Evolutionary conservation across 2,797 vertebrate genomes (phyloP), one percentile per base, ranked within the genome.

Genomic region (Buphagus erythrorhynchus): DNA sequence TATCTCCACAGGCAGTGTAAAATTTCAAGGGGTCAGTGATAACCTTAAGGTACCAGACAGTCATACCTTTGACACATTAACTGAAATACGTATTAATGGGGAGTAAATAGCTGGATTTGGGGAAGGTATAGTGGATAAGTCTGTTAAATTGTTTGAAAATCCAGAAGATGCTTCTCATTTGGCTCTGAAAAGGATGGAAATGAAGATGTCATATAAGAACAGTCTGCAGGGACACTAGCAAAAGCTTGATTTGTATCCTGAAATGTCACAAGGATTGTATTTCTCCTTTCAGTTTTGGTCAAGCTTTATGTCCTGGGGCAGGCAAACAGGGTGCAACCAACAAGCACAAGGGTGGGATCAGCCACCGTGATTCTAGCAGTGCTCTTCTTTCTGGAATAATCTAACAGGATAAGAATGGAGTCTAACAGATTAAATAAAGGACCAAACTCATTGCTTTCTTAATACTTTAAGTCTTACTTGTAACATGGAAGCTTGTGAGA

Each of bases 381-480:
- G 28, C 3, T 63, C 68, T 65, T 42, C 57, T 24, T 28, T 11
- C 33, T 72, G 90, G 62, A 95, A 96, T 86, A 68, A 88, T 94
- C 66, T 69, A 80, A 88, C 77, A 25, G 59, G 88, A 93, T 93
- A 96, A 97, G 86, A 94, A 96, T 68, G 91, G 82, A 96, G 88
- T 86, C 65, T 75, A 95, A 75, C 33, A 93, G 67, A 96, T 95
- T 93, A 95, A 96, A 96, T 93, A 91, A 96, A 97, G 91, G 76
- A 88, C 82, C 66, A 11, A 95, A 76, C 85, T 96, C 94, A 95
- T 66, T 67, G 63, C 78, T 94, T 4, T 9, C 35, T 72, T 77
- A 82, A 90, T 94, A 92, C 65, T 97, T 97, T 91, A 95, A 97
- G 88, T 94, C 90, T 93, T 96, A 58, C 82, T 88, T 93, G 87